phyloP scores from a whole-genome alignment of 2,113 vertebrate species.

The Bambusicola thoracicus region DNA sequence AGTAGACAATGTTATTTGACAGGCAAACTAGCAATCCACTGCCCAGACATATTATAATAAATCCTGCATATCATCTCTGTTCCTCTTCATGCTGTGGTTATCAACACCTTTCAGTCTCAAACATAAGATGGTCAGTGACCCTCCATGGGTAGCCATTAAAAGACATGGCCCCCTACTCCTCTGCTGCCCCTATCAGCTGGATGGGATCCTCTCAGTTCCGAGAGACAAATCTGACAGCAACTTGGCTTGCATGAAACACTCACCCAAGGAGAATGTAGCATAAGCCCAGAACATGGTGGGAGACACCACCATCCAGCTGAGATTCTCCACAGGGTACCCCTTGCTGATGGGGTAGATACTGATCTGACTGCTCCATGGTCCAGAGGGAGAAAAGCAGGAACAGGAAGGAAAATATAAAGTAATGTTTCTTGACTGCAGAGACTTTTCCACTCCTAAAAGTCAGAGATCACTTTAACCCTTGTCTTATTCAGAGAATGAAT shows the following conservation, averaged over 20 bases:
- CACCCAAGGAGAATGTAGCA: fast-evolving
- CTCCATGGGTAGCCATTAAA: neutral
- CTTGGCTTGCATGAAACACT: neutral
- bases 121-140: neutral
- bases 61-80: neutral
- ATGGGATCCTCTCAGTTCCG: neutral
- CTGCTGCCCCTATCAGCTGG: too few relatives aligned
- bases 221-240: fast-evolving
- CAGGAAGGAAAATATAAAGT: neutral
- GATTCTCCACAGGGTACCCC: neutral
- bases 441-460: neutral
- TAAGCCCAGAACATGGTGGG: neutral
- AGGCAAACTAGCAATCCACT: neutral
- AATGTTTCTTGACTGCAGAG: neutral
- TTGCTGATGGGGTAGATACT: neutral
- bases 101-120: neutral
- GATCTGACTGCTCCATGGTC: neutral
- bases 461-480: neutral
- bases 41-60: neutral
- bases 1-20: neutral
- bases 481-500: neutral
- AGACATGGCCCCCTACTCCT: neutral
- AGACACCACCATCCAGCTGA: neutral
- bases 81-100: neutral
- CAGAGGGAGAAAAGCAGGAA: neutral